phyloP scores from a whole-genome alignment of 1,140 invertebrate species.

The Zaprionus capensis region DNA sequence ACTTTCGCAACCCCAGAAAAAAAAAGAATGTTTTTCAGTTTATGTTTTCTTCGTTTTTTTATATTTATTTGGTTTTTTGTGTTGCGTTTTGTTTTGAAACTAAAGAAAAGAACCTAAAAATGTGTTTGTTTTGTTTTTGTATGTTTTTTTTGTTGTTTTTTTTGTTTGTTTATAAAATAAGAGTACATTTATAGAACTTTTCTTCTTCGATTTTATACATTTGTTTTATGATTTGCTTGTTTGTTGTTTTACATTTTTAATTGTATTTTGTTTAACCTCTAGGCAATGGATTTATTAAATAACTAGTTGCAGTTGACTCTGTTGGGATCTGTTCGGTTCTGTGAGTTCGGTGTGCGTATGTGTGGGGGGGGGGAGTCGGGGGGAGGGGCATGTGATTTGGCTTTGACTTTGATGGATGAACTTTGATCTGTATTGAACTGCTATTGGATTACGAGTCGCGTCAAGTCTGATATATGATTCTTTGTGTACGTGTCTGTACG shows the following conservation, averaged over 20 bases:
- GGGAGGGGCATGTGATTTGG: slow-evolving; percentile 60
- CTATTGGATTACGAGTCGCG: slow-evolving; percentile 17
- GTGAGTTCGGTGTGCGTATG: slow-evolving; percentile 48
- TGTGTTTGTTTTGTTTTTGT: slow-evolving; percentile 38
- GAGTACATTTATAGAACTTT: slow-evolving; percentile 65
- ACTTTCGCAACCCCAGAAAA: not conserved
- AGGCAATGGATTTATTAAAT: slow-evolving; percentile 59
- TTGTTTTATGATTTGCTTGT: slow-evolving; percentile 43
- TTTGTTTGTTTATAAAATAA: slow-evolving; percentile 71
- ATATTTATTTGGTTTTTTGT: slow-evolving; percentile 61
- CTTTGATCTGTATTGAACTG: slow-evolving; percentile 15
- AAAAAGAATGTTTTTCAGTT: slow-evolving; percentile 18
- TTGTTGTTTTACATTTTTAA: slow-evolving; percentile 56
- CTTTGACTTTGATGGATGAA: slow-evolving; percentile 60
- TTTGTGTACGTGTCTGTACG: slow-evolving; percentile 38
- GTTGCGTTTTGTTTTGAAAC: slow-evolving; percentile 56
- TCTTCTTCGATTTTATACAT: slow-evolving; percentile 41
- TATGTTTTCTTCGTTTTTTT: slow-evolving; percentile 54
- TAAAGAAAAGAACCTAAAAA: slow-evolving; percentile 71
- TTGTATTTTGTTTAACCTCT: slow-evolving; percentile 62
- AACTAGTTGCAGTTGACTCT: slow-evolving; percentile 65
- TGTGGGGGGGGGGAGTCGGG: not conserved
- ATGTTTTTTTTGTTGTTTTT: slow-evolving; percentile 3
- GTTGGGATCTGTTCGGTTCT: slow-evolving; percentile 6
- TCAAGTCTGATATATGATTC: slow-evolving; percentile 53